Evolutionary conservation across 2,888 invertebrate species (phyloP), one percentile per base, ranked within the genome.

Genomic region (Nemotelus nigrinus): DNA sequence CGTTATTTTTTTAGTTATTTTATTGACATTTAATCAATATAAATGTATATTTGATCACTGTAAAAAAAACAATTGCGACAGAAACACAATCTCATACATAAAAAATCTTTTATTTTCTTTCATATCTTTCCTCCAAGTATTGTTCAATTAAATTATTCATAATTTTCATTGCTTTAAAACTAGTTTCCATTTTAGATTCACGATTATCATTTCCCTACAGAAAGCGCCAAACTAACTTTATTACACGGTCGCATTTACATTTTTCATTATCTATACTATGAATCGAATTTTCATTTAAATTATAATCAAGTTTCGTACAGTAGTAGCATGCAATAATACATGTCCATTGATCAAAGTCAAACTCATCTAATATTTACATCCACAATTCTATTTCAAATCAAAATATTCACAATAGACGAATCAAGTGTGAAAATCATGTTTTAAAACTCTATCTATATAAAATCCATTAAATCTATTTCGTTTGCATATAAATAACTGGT

Each of bases 91-190:
- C 8, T 0, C 8, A 41, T 39, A n/a, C 71, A 71, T 75, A 75
- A 75, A 75, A 74, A 63, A 75, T 75, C 64, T 60, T 75, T 75
- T 75, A 63, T 75, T 75, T 50, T 60, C 41, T 63, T 48, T 63
- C 50, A 75, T 50, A 25, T 25, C 25, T 10, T 63, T 63, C 64
- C 75, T 43, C 8, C 64, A 75, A 10, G 10, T 75, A 60, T 63
- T 48, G 25, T 75, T 63, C 58, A 58, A 75, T 75, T 60, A 75
- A 75, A 50, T 75, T 75, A 63, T 41, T 75, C 68, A 10, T n/a
- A 60, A 25, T 67, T 57, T 71, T 55, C 45, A 25, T 63, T 63
- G 39, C 39, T 41, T 63, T 75, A 53, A 75, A 63, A 75, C 55
- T 50, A 68, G 58, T 72, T n/a, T 57, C 45, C 55, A 55, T 8